A percentile compares a stretch with the other conserved stretches of the same genome.
phyloP scores from a whole-genome alignment of 2,888 invertebrate species.

The Stenurella melanura region DNA sequence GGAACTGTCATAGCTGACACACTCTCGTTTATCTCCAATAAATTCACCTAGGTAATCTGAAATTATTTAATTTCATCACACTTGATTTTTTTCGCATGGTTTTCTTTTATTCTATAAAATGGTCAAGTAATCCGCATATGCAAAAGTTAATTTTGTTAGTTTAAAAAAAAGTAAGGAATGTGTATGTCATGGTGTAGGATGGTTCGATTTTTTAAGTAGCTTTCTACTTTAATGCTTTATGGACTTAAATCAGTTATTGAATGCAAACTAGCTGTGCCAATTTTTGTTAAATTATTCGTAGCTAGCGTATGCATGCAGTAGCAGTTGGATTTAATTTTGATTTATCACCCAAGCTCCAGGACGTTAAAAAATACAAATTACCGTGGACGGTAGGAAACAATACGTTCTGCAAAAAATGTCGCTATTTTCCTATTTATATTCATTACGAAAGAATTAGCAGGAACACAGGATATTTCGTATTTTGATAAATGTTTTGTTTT shows the following conservation, averaged over 20 bases:
- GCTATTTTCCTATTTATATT: conserved; percentile 45
- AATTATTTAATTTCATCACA: too few relatives aligned
- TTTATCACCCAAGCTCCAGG: conserved; percentile 10
- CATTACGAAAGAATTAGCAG: conserved; percentile 41
- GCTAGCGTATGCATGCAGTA: neutral
- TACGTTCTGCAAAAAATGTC: conserved; percentile 35
- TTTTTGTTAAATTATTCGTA: neutral
- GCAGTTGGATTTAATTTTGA: conserved; percentile 29
- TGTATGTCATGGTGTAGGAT: too few relatives aligned
- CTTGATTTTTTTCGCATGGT: too few relatives aligned
- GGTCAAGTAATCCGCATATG: too few relatives aligned
- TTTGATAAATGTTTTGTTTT: conserved; percentile 44
- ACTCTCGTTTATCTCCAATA: too few relatives aligned
- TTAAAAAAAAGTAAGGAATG: too few relatives aligned
- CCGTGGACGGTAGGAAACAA: conserved; percentile 22
- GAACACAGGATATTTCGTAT: conserved; percentile 26
- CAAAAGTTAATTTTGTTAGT: too few relatives aligned
- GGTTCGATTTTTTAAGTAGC: too few relatives aligned
- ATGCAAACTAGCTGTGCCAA: neutral
- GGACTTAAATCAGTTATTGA: neutral
- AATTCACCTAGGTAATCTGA: too few relatives aligned
- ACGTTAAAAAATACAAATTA: conserved; percentile 27
- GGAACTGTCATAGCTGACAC: too few relatives aligned
- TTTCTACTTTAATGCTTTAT: too few relatives aligned
- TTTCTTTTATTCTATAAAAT: too few relatives aligned